Evolutionary conservation across 2,113 vertebrate genomes (phyloP).

Genomic region (Xenopus tropicalis): DNA sequence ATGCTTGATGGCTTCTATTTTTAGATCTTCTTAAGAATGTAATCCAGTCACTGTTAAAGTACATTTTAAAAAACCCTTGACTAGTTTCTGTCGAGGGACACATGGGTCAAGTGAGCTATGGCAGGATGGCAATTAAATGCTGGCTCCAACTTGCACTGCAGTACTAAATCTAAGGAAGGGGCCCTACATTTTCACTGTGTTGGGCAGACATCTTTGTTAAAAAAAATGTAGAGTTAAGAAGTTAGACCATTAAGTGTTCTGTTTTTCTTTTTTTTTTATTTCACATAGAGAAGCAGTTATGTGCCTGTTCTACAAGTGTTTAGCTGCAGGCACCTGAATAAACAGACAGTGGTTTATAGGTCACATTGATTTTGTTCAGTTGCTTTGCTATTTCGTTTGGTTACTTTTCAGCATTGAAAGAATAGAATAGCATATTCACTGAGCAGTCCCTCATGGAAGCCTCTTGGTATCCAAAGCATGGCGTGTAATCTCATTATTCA

Average conservation of each 20-base stretch:
- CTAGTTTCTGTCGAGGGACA: slow-evolving; percentile 54
- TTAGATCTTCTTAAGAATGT: slow-evolving; percentile 49
- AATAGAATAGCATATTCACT: background rate
- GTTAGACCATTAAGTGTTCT: too few species aligned
- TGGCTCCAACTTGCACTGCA: too few species aligned
- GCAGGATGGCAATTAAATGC: too few species aligned
- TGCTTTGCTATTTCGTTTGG: slow-evolving; percentile 5
- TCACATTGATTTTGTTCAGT: background rate
- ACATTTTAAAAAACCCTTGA: slow-evolving; percentile 46
- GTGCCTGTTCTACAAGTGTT: slow-evolving; percentile 3
- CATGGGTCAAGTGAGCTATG: background rate
- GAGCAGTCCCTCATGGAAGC: background rate
- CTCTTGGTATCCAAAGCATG: background rate
- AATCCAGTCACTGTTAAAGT: slow-evolving; percentile 50
- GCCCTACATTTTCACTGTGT: too few species aligned
- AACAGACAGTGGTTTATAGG: background rate
- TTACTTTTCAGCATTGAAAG: background rate
- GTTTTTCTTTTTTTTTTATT: too few species aligned
- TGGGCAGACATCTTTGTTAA: too few species aligned
- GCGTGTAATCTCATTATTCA: background rate
- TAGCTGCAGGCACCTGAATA: slow-evolving; percentile 5
- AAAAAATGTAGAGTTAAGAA: too few species aligned
- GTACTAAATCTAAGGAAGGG: too few species aligned
- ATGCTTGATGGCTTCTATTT: slow-evolving; percentile 55
- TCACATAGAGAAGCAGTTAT: background rate